These are phyloP conservation scores for Danio rerio DNA, from an alignment of 2,113 vertebrate genomes.

Conservation along the genomic window GRCz12tu NC_133190.1:18818501-18819000, in stretches of 20 bases:
- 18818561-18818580: too few relatives aligned
- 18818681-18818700: neutral
- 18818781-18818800: neutral
- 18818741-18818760: neutral
- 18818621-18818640: too few relatives aligned
- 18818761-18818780: neutral
- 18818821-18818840: neutral
- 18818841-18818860: neutral
- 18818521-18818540: too few relatives aligned
- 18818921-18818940: neutral
- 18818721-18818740: neutral
- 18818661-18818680: neutral
- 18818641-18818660: neutral
- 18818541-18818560: too few relatives aligned
- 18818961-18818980: neutral
- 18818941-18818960: neutral
- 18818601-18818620: too few relatives aligned
- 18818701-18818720: constrained; percentile 4
- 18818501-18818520: too few relatives aligned
- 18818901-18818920: constrained; percentile 30
- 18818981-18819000: neutral
- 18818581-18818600: too few relatives aligned
- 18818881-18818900: constrained; percentile 46
- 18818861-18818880: constrained; percentile 36
- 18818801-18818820: neutral